Evolutionary conservation across 2,888 invertebrate species (phyloP), one percentile per base, ranked within the genome.

Genomic region (Xanthorhoe designata): DNA sequence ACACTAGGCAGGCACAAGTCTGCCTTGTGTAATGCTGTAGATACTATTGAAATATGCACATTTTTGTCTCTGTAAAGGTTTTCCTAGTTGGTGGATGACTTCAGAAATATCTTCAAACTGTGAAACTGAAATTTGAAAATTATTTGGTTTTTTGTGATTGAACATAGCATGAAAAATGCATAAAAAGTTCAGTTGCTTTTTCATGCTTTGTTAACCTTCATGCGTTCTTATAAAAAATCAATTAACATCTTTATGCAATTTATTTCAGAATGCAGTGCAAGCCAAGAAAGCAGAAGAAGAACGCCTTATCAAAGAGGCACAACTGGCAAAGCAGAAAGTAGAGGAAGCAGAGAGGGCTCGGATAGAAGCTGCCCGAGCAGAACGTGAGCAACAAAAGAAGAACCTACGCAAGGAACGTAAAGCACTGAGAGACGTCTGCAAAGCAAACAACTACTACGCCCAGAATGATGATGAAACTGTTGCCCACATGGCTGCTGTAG

Each of bases 351-450:
- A 98, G 84, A 95, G 96, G 75, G 97, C 97, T 0, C 95, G 96
- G 76, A 95, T 97, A 57, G 98, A 98, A 71, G 96, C 95, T 2
- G 95, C 96, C 19, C 96, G 98, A 57, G 97, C 97, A 64, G 98
- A 98, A 81, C 95, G 97, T 42, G 98, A 98, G 80, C 95, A 95
- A 15, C 95, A 96, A 75, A 98, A 98, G 86, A 98, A 97, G 84
- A 96, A 96, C 45, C 87, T 98, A 42, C 97, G 98, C 75, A 98
- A 97, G 81, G 98, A 98, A 85, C 94, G 97, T 13, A 98, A 98
- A 87, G 88, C 94, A 0, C 90, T 98, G 4, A 89, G 98, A 56
- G 97, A 97, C 80, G 85, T 96, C 49, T 97, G 97, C 80, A 98
- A 97, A 93, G 94, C 96, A 5, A 96, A 96, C 75, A 96, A 97